Evolutionary conservation across 2,113 vertebrate species (phyloP), one percentile per base, ranked within the genome.

Genomic region (Aramus guarauna): DNA sequence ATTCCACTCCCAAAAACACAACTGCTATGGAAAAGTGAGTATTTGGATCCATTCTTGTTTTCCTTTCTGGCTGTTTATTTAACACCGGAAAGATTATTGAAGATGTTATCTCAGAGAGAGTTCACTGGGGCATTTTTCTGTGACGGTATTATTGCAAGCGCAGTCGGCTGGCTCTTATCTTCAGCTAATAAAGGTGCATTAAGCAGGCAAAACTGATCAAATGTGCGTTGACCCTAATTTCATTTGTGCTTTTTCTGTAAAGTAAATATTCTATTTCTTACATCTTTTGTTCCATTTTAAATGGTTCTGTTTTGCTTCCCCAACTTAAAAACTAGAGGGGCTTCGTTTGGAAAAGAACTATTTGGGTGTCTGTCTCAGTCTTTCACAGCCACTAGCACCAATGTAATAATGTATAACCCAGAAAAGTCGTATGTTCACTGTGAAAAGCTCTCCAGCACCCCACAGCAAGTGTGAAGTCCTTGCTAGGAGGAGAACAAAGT

Each of bases 1-100:
- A 64, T 80, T 96, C 82, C 94, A 94, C 95, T 96, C 93, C 88
- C 93, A 12, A 67, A 96, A 96, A 86, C 78, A 95, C 75, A 90
- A 96, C 84, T 94, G 52, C 68, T 12, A 53, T 37, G 36, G 75
- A 95, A 71, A 95, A 83, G 77, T 50, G 91, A 92, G 71, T 53
- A 63, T 95, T 96, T 97, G 72, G 81, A 63, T 73, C 72, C 29
- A 5, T 79, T 84, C 77, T 64, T 92, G 73, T 92, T 93, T 94
- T 94, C 83, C 74, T 87, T 92, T 75, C 59, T 50, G 81, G 16
- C 82, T 85, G 73, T 88, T 91, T 76, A 91, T 82, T 91, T 94
- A 78, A 82, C 79, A 75, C 67, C 12, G 56, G 90, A 95, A 88
- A 91, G 94, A 76, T 85, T 90, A 82, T 59, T 74, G 63, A 75